Base-by-base conservation (phyloP, 2,888 invertebrate species). In the Spisula subtruncata region DNA sequence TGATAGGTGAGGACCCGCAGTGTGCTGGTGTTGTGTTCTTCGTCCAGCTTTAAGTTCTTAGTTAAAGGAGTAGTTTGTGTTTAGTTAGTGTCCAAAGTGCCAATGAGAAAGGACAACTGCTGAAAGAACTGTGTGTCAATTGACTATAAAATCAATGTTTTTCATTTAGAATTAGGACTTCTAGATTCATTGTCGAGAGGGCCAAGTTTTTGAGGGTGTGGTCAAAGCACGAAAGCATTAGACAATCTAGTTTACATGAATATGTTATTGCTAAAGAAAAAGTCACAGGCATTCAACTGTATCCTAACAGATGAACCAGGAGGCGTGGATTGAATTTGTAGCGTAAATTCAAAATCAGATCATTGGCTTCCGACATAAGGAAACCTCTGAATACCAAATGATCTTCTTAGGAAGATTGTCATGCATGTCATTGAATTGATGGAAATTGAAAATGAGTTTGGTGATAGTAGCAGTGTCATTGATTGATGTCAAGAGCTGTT, bases 1-100 rank as follows among this genome's bases (percentile, higher is more conserved):
- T 94, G 97, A 97, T 93, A 96, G 97, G 96, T 97, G 96, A 96
- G 96, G 93, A 93, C 66, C 54, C 25, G 60, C 71, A 32, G 83
- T 75, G 75, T 75, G 75, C 75, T 35, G 60, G 32, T 75, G 75
- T 60, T 66, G 35, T 75, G 75, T 75, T 75, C 75, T 41, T 75
- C 75, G 35, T 32, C 75, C 75, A 32, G 75, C 35, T 66, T 66
- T 66, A 56, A n/a, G 60, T 66, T 66, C 10, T 66, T 25, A 66
- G 25, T 66, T 66, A 25, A 66, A 66, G 60, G 60, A 66, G 60
- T 66, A 51, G 25, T 25, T 8, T 66, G 60, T 25, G 25, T 66
- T 66, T 66, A 25, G 25, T 66, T 25, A 25, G 25, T n/a, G 60
- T 66, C 25, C 25, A 25, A 66, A 66, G n/a, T n/a, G n/a, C 25